Conservation (phyloP, 2,113 vertebrate genomes). For the Etheostoma cragini region DNA sequence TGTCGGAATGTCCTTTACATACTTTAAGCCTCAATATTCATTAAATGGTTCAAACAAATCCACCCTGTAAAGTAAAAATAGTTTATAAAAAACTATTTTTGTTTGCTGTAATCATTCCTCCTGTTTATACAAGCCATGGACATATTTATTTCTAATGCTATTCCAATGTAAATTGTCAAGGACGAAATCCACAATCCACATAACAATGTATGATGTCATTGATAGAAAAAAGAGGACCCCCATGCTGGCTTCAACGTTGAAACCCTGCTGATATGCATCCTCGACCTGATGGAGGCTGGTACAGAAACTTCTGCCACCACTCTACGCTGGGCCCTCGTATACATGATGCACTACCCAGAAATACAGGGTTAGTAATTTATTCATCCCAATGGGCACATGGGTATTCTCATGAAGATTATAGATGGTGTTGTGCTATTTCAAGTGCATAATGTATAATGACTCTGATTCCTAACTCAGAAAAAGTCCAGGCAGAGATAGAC, state of each 20-base stretch:
- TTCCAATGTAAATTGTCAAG: no score
- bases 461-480: conserved; percentile 52
- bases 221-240: conserved; percentile 57
- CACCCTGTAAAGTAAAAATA: no score
- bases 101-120: no score
- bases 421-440: neutral
- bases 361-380: conserved; percentile 87
- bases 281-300: conserved; percentile 93
- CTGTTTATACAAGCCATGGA: no score
- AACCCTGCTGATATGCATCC: conserved; percentile 83
- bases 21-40: no score
- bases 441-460: neutral
- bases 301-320: conserved; percentile 90
- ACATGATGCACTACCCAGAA: conserved; percentile 88
- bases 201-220: neutral
- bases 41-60: no score
- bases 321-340: conserved; percentile 89
- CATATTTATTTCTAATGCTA: no score
- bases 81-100: no score
- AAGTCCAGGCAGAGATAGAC: conserved; percentile 85
- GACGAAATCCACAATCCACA: no score
- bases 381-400: neutral
- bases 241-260: conserved; percentile 81
- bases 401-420: neutral
- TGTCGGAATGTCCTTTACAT: no score